Conservation (phyloP, 2,113 vertebrate genomes). For the Neolamprologus tretocephalus region DNA sequence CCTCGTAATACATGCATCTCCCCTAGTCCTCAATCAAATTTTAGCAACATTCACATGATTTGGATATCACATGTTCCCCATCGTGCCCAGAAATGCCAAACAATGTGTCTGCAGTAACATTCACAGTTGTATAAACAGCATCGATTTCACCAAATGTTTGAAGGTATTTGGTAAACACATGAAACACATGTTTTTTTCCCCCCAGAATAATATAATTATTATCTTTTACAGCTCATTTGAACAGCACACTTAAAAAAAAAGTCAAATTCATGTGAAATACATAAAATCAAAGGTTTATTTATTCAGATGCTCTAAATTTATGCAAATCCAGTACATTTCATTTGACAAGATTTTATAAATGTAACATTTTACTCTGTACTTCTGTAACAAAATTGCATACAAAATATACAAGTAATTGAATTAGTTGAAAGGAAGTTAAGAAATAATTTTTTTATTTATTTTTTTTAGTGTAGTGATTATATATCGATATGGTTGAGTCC, state of each 20-base stretch:
- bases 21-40: background rate
- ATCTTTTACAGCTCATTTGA: background rate
- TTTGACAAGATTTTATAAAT: background rate
- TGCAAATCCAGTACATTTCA: background rate
- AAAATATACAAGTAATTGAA: background rate
- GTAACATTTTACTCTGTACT: background rate
- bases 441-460: fast-evolving
- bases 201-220: background rate
- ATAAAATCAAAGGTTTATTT: background rate
- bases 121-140: background rate
- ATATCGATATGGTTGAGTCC: background rate
- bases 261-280: background rate
- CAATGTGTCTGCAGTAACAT: background rate
- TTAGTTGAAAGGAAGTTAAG: background rate
- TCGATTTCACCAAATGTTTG: background rate
- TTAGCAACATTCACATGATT: background rate
- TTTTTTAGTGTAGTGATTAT: background rate
- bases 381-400: background rate
- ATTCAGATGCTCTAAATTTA: background rate
- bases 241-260: background rate
- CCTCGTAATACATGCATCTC: background rate
- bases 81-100: background rate
- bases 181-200: fast-evolving
- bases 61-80: background rate
- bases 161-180: background rate